phyloP scores from a whole-genome alignment of 2,888 invertebrate species.

The Empis livida region DNA sequence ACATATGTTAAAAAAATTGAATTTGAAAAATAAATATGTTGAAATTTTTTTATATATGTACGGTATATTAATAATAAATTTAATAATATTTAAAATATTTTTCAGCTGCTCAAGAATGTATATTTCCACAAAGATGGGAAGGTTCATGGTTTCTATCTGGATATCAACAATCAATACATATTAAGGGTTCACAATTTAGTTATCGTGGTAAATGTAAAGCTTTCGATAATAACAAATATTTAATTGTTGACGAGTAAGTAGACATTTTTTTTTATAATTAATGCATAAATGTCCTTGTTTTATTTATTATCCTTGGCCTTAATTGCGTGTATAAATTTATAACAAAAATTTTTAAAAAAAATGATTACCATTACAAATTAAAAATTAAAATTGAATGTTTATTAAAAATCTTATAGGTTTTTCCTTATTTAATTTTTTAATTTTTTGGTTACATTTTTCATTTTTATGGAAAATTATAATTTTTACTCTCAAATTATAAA shows the following conservation, averaged over 20 bases:
- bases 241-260: conserved; percentile 81
- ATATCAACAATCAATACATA: conserved; percentile 70
- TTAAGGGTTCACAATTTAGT: conserved; percentile 68
- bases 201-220: conserved; percentile 76
- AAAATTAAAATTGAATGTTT: too few species aligned
- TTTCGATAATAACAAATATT: conserved; percentile 77
- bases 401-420: conserved; percentile 3
- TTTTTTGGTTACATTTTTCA: background rate
- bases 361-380: conserved; percentile 1
- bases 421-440: background rate
- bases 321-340: background rate
- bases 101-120: conserved; percentile 49
- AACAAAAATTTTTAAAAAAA: conserved; percentile 3
- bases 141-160: conserved; percentile 88
- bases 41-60: too few species aligned
- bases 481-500: too few species aligned
- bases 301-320: too few species aligned
- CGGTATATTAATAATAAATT: too few species aligned
- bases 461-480: too few species aligned
- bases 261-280: conserved; percentile 7
- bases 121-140: conserved; percentile 73
- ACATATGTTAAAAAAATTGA: too few species aligned
- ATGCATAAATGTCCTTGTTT: conserved; percentile 11
- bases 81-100: too few species aligned
- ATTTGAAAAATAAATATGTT: too few species aligned